Conservation (phyloP, 53 echinoderm and acorn worm species). For the Stichopus horrens region DNA sequence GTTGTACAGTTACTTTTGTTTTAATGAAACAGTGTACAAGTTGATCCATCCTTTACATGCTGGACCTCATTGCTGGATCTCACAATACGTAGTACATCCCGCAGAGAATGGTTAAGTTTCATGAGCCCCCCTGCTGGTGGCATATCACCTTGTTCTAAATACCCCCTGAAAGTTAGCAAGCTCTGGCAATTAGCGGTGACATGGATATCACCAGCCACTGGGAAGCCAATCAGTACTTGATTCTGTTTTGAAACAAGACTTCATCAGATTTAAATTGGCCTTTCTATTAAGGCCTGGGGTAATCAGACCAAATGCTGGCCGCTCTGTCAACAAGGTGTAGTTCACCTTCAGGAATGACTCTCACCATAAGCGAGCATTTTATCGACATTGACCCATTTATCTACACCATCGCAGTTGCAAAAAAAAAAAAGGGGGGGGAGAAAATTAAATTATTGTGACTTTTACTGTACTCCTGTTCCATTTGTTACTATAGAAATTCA, state of each 20-base stretch:
- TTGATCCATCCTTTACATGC: too few relatives aligned
- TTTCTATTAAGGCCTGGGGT: not conserved
- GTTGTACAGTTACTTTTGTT: too few relatives aligned
- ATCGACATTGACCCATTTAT: too few relatives aligned
- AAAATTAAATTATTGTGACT: too few relatives aligned
- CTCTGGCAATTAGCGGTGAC: constrained; percentile 28
- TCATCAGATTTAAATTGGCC: not conserved
- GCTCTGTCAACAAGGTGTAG: not conserved
- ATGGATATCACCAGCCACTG: constrained; percentile 20
- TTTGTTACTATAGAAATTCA: too few relatives aligned
- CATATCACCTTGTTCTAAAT: constrained; percentile 35
- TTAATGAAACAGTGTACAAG: too few relatives aligned
- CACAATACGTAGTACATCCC: not conserved
- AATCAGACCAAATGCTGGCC: not conserved
- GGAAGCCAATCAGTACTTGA: constrained; percentile 5
- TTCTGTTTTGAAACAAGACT: constrained; percentile 22
- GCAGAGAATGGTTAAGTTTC: not conserved
- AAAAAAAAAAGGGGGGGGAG: too few relatives aligned
- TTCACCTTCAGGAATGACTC: not conserved
- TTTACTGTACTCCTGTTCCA: too few relatives aligned
- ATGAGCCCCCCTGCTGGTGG: not conserved
- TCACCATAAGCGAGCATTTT: too few relatives aligned
- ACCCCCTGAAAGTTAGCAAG: constrained; percentile 36
- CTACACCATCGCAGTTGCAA: too few relatives aligned
- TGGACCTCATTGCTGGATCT: not conserved